Base-by-base conservation (phyloP, 2,888 invertebrate genomes). In the Magallana nippona region DNA sequence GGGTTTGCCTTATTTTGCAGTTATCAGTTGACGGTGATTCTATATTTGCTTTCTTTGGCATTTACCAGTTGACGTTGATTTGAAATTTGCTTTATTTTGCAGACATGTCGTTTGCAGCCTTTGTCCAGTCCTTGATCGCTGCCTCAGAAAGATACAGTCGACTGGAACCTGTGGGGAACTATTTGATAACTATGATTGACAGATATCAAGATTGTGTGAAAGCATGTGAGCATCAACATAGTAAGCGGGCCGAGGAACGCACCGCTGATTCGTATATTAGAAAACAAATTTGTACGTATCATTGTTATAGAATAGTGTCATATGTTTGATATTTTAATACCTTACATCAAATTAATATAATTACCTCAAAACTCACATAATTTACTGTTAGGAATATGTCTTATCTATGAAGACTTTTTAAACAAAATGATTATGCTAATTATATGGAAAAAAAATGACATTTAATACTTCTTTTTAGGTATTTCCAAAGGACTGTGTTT, bases 151-250 rank as follows among this genome's bases (percentile, higher is more conserved):
- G 87, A 62, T 83, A 86, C 56, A 63, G 81, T 19, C 81, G 87
- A 83, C 84, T 89, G 44, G 81, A 81, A 3, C 81, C 87, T 55
- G 84, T 92, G 10, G 86, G 90, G 79, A 80, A 86, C 11, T 88
- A 88, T 32, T 79, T 92, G 22, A 78, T 92, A 19, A 81, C 83
- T 1, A 90, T 90, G 89, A 86, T 92, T 10, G 87, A 87, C 19
- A 85, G 87, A 58, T 92, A 91, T 77, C 88, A 89, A 83, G 91
- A 92, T 83, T 92, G 92, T 84, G 87, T 91, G 19, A 90, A 91
- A 87, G 91, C 92, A 0, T 92, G 92, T 82, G 92, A 92, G 82
- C 92, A 92, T 81, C 91, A 91, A 85, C 91, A 91, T 80, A 92
- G 92, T 82, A 92, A 92, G 82, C 79, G 92, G 10, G 86, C 85